Base-by-base conservation (phyloP, 2,113 vertebrate species). In the Eonycteris spelaea region DNA sequence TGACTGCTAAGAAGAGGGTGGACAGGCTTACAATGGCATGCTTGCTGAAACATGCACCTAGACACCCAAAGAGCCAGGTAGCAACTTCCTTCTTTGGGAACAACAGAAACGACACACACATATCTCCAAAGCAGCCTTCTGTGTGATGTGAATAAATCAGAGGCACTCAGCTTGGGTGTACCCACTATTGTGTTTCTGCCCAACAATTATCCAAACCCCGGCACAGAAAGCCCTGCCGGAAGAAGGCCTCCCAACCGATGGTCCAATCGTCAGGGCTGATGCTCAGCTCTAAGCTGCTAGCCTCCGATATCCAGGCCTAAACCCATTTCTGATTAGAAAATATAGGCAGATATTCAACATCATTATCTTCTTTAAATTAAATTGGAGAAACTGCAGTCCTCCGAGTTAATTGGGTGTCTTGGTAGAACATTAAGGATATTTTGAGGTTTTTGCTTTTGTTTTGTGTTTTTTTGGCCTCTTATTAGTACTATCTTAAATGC, bases 191-290 rank as follows among this genome's bases (percentile, higher is more conserved):
- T 28, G 86, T 74, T 91, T 97, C 89, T 96, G 93, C 93, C 95
- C 96, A 95, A 94, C 71, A 95, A 45, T 91, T 96, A 96, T 75
- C 91, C 92, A 87, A 87, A 86, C 35, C 67, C 79, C 97, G 65
- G 86, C 71, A 88, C 97, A 97, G 88, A 97, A 97, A 97, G 96
- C 95, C 88, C 94, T 83, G 97, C 94, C 77, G 28, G 96, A 90
- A 94, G 93, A 92, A 96, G 91, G 70, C 95, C 88, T 95, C 94
- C 86, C 94, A 89, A 95, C 26, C 75, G 94, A 97, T 70, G 96
- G 78, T 63, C 43, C 94, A 93, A 71, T 87, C 94, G 85, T 96
- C 90, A 96, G 89, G 96, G 95, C 95, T 67, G 94, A 89, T 86
- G 68, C 68, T 95, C 1, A 1, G 68, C 78, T 93, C 86, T 95